Evolutionary conservation across 1,140 invertebrate genomes (phyloP).

Genomic region (Listronotus oregonensis): DNA sequence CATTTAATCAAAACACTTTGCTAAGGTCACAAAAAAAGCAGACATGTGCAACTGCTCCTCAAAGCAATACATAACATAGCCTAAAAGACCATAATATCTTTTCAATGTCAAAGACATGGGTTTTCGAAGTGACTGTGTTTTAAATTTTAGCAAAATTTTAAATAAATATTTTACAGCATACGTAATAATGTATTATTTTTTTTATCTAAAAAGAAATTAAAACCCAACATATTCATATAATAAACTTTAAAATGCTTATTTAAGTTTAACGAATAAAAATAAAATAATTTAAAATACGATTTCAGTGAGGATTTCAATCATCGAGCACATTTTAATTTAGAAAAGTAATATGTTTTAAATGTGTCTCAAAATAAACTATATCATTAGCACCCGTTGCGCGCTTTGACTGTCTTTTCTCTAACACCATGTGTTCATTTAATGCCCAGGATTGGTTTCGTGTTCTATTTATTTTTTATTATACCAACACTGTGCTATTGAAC

Average conservation of each 20-base stretch:
- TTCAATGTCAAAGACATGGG: no score
- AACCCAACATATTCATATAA: conserved; percentile 3
- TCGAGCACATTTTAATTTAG: conserved; percentile 34
- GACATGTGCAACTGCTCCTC: no score
- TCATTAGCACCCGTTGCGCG: conserved; percentile 31
- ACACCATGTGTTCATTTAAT: conserved; percentile 16
- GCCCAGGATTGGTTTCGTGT: no score
- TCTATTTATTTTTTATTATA: no score
- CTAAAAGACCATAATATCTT: no score
- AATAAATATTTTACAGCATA: background rate
- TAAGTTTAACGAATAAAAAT: conserved; percentile 2
- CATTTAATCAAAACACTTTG: no score
- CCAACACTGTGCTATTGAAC: no score
- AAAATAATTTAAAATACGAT: conserved; percentile 24
- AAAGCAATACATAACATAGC: no score
- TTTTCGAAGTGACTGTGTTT: no score
- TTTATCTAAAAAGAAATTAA: conserved; percentile 5
- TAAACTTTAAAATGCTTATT: conserved; percentile 2
- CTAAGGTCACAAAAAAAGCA: no score
- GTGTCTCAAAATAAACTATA: conserved; percentile 36
- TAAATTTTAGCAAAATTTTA: no score
- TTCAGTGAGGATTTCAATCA: conserved; percentile 28
- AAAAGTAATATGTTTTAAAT: conserved; percentile 39
- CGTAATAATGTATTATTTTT: no score
- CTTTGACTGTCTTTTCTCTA: conserved; percentile 15